Base-by-base conservation (phyloP, 2,113 vertebrate species). In the Microcebus murinus region DNA sequence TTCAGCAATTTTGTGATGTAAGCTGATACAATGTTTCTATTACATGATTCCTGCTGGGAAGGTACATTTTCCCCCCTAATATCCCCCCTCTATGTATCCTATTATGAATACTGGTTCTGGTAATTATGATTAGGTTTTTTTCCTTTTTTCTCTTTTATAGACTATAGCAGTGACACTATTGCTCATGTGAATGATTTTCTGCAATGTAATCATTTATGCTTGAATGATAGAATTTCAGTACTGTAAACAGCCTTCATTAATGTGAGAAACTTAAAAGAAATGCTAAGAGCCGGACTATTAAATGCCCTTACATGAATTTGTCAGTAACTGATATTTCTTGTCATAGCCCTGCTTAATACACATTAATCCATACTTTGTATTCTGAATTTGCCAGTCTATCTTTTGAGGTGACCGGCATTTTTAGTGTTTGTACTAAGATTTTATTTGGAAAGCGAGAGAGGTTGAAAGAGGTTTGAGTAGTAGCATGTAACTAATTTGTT, bases 401-500 rank as follows among this genome's bases (percentile, higher is more conserved):
- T 98, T 98, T 98, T 97, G 98, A 98, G 98, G 98, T 98, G 98
- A 98, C 98, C 98, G 98, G 98, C 99, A 99, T 99, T 99, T 99
- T 98, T 98, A 98, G 98, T 98, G 77, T 99, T 99, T 99, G 99
- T 99, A 99, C 98, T 99, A 99, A 99, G 97, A 98, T 98, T 98
- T 99, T 99, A 98, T 98, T 98, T 98, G 98, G 98, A 98, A 98
- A 99, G 98, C 98, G 98, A 98, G 98, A 98, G 98, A 99, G 98
- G 97, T 98, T 98, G 98, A 98, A 99, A 98, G 98, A 98, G 98
- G 97, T 98, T 99, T 92, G 98, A 98, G 97, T 98, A 98, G 98
- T 98, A 98, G 98, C 97, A 97, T 99, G 98, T 99, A 98, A 98
- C 98, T 99, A 99, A 99, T 99, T 99, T 99, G 99, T 99, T 99